Conservation (phyloP, 2,888 invertebrate genomes). For the Cephus spinipes region DNA sequence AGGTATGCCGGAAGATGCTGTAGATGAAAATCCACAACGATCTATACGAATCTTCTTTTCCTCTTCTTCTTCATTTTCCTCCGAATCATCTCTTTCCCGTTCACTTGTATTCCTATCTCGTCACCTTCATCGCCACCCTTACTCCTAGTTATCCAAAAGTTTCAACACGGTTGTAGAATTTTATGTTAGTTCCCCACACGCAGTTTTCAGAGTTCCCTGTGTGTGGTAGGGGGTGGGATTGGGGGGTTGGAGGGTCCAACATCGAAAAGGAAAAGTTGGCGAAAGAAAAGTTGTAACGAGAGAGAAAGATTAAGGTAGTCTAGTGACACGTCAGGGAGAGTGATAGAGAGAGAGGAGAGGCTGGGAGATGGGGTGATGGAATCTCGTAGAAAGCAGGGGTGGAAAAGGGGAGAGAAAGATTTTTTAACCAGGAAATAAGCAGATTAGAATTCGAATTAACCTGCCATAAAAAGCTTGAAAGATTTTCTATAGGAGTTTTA, state of each 20-base stretch:
- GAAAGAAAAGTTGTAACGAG: background rate
- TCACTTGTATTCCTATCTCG: background rate
- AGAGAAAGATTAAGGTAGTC: background rate
- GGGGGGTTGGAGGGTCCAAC: background rate
- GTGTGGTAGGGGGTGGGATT: no score
- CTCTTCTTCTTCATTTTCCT: background rate
- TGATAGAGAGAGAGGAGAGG: background rate
- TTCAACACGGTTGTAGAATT: background rate
- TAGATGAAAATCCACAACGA: background rate
- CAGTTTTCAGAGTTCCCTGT: background rate
- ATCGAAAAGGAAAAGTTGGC: background rate
- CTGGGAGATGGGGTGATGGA: background rate
- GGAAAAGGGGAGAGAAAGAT: background rate
- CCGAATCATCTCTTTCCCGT: background rate
- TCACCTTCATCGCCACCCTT: background rate
- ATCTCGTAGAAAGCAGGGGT: background rate
- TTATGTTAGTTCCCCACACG: background rate
- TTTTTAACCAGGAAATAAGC: background rate
- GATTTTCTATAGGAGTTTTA: slow-evolving; percentile 8
- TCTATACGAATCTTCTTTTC: background rate
- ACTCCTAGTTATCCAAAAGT: background rate
- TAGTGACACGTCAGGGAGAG: background rate
- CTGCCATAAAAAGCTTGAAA: background rate
- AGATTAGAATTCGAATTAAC: background rate
- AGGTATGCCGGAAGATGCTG: background rate